Conservation (phyloP, 2,888 invertebrate species). For the Ischnura elegans region DNA sequence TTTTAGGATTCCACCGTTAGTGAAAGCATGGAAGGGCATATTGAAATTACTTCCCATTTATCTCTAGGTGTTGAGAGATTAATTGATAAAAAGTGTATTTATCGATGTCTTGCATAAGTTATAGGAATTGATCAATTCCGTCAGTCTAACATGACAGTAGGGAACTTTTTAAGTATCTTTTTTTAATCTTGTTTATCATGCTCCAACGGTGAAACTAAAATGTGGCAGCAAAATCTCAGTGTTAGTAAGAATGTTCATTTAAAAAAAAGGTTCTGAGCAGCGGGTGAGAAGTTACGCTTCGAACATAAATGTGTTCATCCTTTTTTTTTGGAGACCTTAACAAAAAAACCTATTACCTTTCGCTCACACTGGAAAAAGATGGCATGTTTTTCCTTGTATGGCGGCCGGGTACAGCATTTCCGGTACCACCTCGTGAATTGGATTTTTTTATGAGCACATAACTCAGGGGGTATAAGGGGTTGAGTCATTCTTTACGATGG, state of each 20-base stretch:
- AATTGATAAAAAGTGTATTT: background rate
- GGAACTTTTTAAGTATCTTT: background rate
- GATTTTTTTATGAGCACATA: conserved; percentile 25
- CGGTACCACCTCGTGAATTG: conserved; percentile 18
- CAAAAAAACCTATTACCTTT: conserved; percentile 20
- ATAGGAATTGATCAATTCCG: background rate
- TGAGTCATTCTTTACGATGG: conserved; percentile 32
- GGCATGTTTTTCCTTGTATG: conserved; percentile 32
- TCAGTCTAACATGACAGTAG: background rate
- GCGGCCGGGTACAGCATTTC: conserved; percentile 12
- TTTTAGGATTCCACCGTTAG: no score
- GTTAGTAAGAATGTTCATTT: background rate
- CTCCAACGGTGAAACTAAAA: background rate
- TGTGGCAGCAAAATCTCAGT: background rate
- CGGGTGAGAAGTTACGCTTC: background rate
- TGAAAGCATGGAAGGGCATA: no score
- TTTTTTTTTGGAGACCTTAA: background rate
- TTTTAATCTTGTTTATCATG: background rate
- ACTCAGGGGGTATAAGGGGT: background rate
- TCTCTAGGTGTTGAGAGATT: background rate
- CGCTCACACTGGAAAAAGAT: background rate
- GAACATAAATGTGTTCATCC: background rate
- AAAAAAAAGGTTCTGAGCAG: background rate
- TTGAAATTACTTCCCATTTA: no score
- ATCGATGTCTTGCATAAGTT: background rate